Evolutionary conservation across 2,113 vertebrate species (phyloP), one percentile per base, ranked within the genome.

Genomic region (Corythoichthys intestinalis): DNA sequence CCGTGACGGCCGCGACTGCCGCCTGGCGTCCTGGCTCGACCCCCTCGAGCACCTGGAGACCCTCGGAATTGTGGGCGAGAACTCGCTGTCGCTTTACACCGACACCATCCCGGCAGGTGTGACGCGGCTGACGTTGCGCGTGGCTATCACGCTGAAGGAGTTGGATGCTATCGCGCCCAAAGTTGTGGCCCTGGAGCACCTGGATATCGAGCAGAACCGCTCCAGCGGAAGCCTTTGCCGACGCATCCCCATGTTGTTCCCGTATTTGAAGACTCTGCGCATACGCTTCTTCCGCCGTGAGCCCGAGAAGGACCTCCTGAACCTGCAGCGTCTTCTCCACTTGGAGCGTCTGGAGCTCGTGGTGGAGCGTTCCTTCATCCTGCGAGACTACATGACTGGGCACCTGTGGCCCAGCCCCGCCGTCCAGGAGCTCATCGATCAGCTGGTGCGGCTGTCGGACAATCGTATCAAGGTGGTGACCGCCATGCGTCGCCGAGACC

Each of bases 151-250:
- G 0, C 81, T 88, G 20, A 87, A 88, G 35, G 87, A 88, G 78
- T 83, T 88, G 85, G 87, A 88, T 78, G 81, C 75, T 68, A 84
- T 88, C 9, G 87, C 87, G 0, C 87, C 83, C 0, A 81, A 84
- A 47, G 83, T 88, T 8, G 78, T 78, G 8, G 70, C 53, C 0
- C 83, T 88, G 0, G 60, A 79, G 65, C 82, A 88, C 76, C 83
- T 88, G 0, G 87, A 88, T 56, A 83, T 88, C 1, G 87, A 86
- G 64, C 87, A 88, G 78, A 88, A 88, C 78, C 80, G 87, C 59
- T 88, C 87, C 71, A 87, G 81, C 2, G 87, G 85, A 15, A 87
- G 83, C 67, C 85, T 88, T 49, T 88, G 85, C 71, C 73, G 82
- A 15, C 71, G 85, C 0, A 84, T 88, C 79, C 85, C 87, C 8